phyloP scores from a whole-genome alignment of 2,797 vertebrate genomes.

The Pantherophis alleghaniensis region DNA sequence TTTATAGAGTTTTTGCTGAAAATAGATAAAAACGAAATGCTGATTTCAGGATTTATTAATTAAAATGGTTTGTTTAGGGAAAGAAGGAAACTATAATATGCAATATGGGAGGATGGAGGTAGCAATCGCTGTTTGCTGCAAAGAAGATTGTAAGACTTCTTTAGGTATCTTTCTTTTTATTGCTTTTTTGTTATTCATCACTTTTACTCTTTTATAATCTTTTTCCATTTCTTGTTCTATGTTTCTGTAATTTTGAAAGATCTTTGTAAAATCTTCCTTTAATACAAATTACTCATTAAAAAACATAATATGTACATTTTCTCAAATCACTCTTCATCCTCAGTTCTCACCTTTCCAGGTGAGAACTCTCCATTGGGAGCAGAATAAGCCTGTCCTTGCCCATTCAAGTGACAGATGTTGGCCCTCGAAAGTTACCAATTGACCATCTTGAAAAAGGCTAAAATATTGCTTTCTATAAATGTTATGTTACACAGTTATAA shows the following conservation, averaged over 20 bases:
- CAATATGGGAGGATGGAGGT: not conserved
- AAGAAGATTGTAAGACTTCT: not conserved
- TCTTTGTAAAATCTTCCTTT: not conserved
- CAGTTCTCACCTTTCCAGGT: not conserved
- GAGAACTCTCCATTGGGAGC: not conserved
- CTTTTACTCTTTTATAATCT: not conserved
- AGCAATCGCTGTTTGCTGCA: not conserved
- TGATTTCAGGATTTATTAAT: not conserved
- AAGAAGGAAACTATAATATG: not conserved
- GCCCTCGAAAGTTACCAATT: not conserved
- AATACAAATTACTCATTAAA: not conserved
- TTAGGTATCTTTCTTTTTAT: not conserved
- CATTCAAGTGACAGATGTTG: not conserved
- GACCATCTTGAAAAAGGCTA: not conserved
- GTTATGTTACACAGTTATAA: not conserved
- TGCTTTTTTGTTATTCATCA: not conserved
- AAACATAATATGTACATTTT: not conserved
- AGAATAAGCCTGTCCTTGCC: not conserved
- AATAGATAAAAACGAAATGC: not conserved
- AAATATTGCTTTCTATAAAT: not conserved
- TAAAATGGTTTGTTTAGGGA: not conserved
- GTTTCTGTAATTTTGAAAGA: not conserved
- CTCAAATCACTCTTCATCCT: not conserved
- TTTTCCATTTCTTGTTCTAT: not conserved
- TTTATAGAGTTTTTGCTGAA: not conserved